Evolutionary conservation across 92 coral and sea anemone genomes (phyloP).

Genomic region (Micromussa lordhowensis): DNA sequence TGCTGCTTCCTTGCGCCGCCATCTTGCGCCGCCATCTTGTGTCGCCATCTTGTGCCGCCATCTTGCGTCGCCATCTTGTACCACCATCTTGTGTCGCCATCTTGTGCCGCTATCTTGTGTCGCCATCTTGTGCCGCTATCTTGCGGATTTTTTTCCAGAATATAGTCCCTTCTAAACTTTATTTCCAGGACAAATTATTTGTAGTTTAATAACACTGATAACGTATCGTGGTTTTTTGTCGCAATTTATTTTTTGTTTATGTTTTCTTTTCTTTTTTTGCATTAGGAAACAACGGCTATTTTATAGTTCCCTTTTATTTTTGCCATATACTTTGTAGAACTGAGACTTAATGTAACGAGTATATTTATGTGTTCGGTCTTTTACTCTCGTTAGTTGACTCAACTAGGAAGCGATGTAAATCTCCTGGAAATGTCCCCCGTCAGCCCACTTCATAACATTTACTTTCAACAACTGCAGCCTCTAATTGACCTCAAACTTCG

Average conservation of each 20-base stretch:
- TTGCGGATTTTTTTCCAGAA: neutral
- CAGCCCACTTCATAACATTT: slow-evolving; percentile 72
- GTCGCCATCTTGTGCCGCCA: neutral
- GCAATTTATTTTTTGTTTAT: too few species aligned
- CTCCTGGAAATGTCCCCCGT: slow-evolving; percentile 60
- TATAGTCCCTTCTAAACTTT: neutral
- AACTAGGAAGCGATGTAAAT: slow-evolving; percentile 79
- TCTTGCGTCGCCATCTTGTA: too few species aligned
- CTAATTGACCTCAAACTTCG: slow-evolving; percentile 86
- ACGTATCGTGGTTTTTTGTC: too few species aligned
- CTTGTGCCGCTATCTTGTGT: neutral
- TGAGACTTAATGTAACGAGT: too few species aligned
- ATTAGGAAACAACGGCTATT: too few species aligned
- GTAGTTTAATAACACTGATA: too few species aligned
- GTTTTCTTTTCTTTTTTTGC: too few species aligned
- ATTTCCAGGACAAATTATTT: neutral
- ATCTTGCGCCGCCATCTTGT: too few species aligned
- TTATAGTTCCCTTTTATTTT: too few species aligned
- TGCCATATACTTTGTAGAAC: too few species aligned
- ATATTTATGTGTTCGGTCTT: too few species aligned
- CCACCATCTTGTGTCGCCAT: neutral
- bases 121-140: neutral
- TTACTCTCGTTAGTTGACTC: slow-evolving; percentile 60
- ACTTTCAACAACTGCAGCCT: slow-evolving; percentile 69
- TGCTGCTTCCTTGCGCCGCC: neutral